A percentile compares a stretch with the other conserved stretches of the same genome.
These are phyloP conservation scores for Conus ventricosus DNA, from an alignment of 1,140 invertebrate genomes.

Conservation along the genomic window DNA sequence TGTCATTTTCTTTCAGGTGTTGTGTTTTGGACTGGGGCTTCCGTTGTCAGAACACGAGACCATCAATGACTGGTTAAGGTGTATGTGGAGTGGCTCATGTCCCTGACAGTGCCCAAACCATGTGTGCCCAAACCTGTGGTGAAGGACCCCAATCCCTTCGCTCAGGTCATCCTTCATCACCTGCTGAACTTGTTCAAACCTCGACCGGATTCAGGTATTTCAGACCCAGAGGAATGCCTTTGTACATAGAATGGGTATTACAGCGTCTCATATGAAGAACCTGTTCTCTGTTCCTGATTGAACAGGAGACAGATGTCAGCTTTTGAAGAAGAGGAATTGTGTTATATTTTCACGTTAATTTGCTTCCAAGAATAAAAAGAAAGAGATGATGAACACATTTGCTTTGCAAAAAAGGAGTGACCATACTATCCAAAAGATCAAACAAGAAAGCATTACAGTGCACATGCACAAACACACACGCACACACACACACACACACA, in stretches of 20 bases:
- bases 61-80: constrained; percentile 96
- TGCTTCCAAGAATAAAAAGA: too few species aligned
- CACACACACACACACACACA: too few species aligned
- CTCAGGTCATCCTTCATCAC: constrained; percentile 92
- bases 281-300: too few species aligned
- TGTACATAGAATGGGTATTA: too few species aligned
- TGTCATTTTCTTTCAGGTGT: constrained; percentile 78
- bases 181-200: constrained; percentile 97
- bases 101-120: constrained; percentile 83
- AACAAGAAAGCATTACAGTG: too few species aligned
- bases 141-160: constrained; percentile 93
- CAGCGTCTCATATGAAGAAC: not conserved
- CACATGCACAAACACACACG: too few species aligned
- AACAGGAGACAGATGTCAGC: too few species aligned
- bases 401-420: too few species aligned
- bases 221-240: constrained; percentile 2
- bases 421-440: too few species aligned
- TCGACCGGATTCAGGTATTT: constrained; percentile 75
- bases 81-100: constrained; percentile 97
- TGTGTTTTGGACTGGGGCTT: constrained; percentile 93
- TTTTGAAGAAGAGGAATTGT: too few species aligned
- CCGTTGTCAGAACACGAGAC: constrained; percentile 93
- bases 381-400: too few species aligned
- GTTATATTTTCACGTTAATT: too few species aligned
- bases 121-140: constrained; percentile 88